Evolutionary conservation across 2,888 invertebrate species (phyloP).

Genomic region (Bruchidius siliquastri): DNA sequence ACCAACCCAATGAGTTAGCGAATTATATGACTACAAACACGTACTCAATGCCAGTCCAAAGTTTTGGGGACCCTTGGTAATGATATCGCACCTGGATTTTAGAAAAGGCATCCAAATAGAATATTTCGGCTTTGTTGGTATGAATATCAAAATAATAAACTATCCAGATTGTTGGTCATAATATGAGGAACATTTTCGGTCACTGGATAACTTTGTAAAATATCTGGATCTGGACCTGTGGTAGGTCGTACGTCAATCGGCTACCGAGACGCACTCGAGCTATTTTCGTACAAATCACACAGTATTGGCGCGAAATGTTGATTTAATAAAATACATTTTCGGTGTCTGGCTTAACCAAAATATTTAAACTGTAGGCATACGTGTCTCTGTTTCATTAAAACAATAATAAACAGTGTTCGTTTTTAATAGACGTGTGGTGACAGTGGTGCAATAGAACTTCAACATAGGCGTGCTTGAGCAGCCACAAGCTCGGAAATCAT

Average conservation of each 20-base stretch:
- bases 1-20: no score
- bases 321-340: background rate
- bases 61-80: no score
- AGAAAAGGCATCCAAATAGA: no score
- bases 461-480: background rate
- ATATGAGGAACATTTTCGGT: no score
- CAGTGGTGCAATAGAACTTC: background rate
- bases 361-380: background rate
- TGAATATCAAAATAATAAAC: no score
- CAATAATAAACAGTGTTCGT: background rate
- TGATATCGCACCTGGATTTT: no score
- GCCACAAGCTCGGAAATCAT: no score
- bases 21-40: no score
- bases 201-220: background rate
- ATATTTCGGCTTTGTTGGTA: no score
- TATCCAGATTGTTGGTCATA: no score
- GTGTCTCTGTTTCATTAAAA: background rate
- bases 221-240: background rate
- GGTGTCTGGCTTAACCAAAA: background rate
- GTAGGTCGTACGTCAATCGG: background rate
- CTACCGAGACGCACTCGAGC: background rate
- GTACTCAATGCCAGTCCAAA: no score
- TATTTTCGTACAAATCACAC: constrained; percentile 3
- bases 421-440: background rate
- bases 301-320: constrained; percentile 1